Evolutionary conservation across 2,113 vertebrate species (phyloP).

Genomic region (Mormyrus iriodes): DNA sequence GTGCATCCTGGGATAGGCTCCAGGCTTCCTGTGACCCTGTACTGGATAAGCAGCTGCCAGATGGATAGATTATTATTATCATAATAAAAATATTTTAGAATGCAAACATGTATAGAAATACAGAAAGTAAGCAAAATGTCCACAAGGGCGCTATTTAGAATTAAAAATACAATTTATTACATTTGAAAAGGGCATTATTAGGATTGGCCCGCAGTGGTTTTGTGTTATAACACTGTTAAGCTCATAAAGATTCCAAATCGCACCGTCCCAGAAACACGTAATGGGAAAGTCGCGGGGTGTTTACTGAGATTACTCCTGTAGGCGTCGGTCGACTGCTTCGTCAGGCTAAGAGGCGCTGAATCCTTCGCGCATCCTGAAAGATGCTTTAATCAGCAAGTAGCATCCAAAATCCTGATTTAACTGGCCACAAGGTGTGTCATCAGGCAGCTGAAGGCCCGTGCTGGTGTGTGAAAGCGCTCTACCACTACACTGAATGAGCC

Average conservation of each 20-base stretch:
- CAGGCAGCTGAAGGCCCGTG: background rate
- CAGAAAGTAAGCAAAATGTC: background rate
- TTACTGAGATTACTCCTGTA: background rate
- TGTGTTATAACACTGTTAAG: background rate
- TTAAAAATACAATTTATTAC: background rate
- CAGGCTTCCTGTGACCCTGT: background rate
- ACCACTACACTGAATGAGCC: background rate
- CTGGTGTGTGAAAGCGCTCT: background rate
- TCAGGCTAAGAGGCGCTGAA: background rate
- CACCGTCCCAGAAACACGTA: background rate
- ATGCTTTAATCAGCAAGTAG: constrained; percentile 3
- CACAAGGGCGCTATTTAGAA: background rate
- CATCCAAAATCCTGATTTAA: background rate
- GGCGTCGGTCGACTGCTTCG: background rate
- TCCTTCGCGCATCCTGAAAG: background rate
- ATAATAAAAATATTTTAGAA: background rate
- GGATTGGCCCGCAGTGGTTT: background rate
- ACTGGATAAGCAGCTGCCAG: background rate
- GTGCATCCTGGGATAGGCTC: background rate
- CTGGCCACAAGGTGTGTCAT: background rate
- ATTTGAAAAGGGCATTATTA: background rate
- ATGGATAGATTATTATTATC: constrained; percentile 1
- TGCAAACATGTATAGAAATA: background rate
- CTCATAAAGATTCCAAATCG: background rate
- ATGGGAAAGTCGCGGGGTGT: background rate